phyloP scores from a whole-genome alignment of 2,113 vertebrate genomes.

The Dipodomys spectabilis region DNA sequence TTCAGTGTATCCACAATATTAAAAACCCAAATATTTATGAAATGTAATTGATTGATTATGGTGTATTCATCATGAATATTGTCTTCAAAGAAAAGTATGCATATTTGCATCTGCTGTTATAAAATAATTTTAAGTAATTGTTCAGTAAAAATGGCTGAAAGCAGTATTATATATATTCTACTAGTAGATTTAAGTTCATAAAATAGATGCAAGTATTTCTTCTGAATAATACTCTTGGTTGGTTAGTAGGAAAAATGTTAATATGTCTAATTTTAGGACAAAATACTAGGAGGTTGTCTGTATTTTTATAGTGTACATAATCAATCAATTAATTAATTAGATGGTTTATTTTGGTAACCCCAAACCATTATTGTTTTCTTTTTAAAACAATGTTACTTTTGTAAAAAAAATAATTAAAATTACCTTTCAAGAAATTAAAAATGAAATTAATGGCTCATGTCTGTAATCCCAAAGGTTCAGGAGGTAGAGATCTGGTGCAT shows the following conservation, averaged over 20 bases:
- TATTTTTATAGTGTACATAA: neutral
- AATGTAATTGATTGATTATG: neutral
- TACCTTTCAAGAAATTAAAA: neutral
- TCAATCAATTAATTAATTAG: too few species aligned
- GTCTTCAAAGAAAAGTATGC: neutral
- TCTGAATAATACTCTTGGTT: neutral
- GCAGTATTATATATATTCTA: neutral
- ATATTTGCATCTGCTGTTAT: slow-evolving; percentile 6
- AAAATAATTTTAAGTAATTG: neutral
- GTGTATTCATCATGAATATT: neutral
- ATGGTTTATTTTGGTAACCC: too few species aligned
- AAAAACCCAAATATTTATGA: neutral
- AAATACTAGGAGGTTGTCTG: neutral
- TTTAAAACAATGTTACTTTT: neutral
- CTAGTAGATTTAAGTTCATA: neutral
- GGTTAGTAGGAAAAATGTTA: neutral
- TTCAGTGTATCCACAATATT: neutral
- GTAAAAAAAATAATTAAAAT: neutral
- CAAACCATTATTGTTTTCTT: neutral
- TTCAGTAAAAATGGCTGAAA: slow-evolving; percentile 25
- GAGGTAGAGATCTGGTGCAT: too few species aligned
- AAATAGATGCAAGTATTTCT: neutral
- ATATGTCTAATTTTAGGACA: neutral
- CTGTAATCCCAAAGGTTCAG: too few species aligned
- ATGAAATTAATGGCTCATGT: too few species aligned